Evolutionary conservation across 2,113 vertebrate species (phyloP).

Genomic region (Nibea coibor): DNA sequence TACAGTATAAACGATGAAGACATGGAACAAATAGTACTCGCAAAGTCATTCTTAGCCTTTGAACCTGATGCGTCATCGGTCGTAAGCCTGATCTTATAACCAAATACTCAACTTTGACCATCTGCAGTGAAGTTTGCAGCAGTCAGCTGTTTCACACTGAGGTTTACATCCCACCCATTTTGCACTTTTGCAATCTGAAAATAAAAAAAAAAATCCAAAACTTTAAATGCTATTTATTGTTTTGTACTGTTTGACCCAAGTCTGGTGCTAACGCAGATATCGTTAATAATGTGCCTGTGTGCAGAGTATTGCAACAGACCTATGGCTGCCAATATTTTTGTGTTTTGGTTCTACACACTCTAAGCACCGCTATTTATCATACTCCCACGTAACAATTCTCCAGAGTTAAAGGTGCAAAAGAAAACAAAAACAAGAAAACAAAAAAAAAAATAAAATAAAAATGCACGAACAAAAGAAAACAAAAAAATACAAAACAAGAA

Average conservation of each 20-base stretch:
- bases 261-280: constrained; percentile 30
- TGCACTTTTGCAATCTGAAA: constrained; percentile 11
- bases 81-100: not conserved
- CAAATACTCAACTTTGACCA: constrained; percentile 10
- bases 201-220: not conserved
- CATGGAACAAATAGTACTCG: not conserved
- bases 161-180: constrained; percentile 10
- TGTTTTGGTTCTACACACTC: constrained; percentile 52
- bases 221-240: not conserved
- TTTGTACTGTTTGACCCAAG: constrained; percentile 39
- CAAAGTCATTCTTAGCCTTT: not conserved
- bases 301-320: constrained; percentile 38
- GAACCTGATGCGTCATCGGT: not conserved
- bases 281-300: constrained; percentile 51
- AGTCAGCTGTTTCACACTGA: not conserved
- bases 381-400: constrained; percentile 70
- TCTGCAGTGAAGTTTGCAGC: constrained; percentile 17
- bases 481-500: constrained; percentile 63
- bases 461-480: constrained; percentile 60
- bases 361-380: constrained; percentile 68
- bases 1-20: not conserved
- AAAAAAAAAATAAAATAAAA: constrained; percentile 19
- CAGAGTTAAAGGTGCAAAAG: constrained; percentile 62
- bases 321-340: constrained; percentile 62
- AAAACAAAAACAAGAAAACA: constrained; percentile 68